Base-by-base conservation (phyloP, 2,797 vertebrate species). In the Sebastes steindachneri region DNA sequence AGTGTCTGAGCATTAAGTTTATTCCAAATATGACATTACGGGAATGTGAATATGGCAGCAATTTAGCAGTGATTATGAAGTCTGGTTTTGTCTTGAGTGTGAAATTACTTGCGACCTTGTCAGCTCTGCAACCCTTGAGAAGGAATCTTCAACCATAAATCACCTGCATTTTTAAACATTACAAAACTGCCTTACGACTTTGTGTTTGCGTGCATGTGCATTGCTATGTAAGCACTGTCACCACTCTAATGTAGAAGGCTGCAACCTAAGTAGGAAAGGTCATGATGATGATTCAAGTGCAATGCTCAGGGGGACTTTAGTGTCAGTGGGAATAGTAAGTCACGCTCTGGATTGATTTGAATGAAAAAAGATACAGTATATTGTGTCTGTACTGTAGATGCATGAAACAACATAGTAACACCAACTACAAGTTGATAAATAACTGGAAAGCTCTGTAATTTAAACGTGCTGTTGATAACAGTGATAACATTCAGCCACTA, bases 251-350 rank as follows among this genome's bases (percentile, higher is more conserved):
- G 14, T n/a, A 53, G 28, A 77, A 8, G 58, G 58, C 41, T 83
- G 66, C 57, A 81, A 28, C n/a, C 69, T 58, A 53, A 74, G 57
- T 26, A 60, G 48, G n/a, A 84, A 87, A 73, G 73, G 28, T 69
- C 48, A 28, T 9, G 17, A 72, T 28, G 48, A 67, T 48, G 73
- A 78, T 23, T 57, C 37, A 48, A 65, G 37, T 21, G 8, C 26
- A 37, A 29, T 48, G 51, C 51, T 53, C n/a, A 53, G 9, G 21
- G 37, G 29, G 25, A 73, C 3, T 51, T 35, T 0, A 45, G 10
- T 62, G 65, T 62, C 75, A 59, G n/a, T 9, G 9, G 33, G 15
- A 68, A 28, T 59, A 28, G 54, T n/a, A 55, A 48, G 62, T 70
- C 15, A 55, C 35, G 21, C 23, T 73, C 14, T 35, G 3, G 7